Evolutionary conservation across 2,888 invertebrate species (phyloP), one percentile per base, ranked within the genome.

Genomic region (Tupiocoris notatus): DNA sequence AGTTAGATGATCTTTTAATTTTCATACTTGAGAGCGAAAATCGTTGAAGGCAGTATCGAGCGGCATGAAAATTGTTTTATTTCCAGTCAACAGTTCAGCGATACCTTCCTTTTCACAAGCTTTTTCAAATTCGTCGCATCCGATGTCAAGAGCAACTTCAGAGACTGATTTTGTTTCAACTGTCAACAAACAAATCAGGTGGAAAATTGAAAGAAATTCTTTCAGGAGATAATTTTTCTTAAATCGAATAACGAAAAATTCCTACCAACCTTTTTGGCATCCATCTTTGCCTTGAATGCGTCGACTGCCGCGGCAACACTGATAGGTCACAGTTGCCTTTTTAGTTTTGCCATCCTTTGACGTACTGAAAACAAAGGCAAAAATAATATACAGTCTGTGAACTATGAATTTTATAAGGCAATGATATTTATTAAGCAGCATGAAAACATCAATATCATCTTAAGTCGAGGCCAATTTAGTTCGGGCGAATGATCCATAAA

Each of bases 281-380:
- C 73, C 73, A 1, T 73, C 63, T 63, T 63, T 73, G 12, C 73
- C 73, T 17, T 54, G 58, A 1, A 59, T 39, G 6, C 65, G 85
- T 75, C 87, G 85, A 83, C 85, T 90, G 57, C 91, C 91, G 81
- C 88, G 87, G 82, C 91, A 92, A 82, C 91, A 92, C 82, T 90
- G 88, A 80, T 89, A 88, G 20, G 87, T 87, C 66, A 89, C 86
- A 16, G 86, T 87, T 79, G 88, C 84, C 1, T 88, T 90, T 83
- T 88, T 89, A 79, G 87, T 87, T 56, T 87, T 86, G 1, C 79
- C 79, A 63, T 64, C 71, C 54, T 75, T 65, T n/a, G 70, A 76
- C 17, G 77, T 78, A 22, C 77, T 77, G 61, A 16, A 66, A 57
- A 67, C 3, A 22, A n/a, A n/a, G n/a, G n/a, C n/a, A 2, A 67